These are phyloP conservation scores for Halcyon smyrnensis DNA, from an alignment of 2,797 vertebrate genomes.

Conservation along the genomic window DNA sequence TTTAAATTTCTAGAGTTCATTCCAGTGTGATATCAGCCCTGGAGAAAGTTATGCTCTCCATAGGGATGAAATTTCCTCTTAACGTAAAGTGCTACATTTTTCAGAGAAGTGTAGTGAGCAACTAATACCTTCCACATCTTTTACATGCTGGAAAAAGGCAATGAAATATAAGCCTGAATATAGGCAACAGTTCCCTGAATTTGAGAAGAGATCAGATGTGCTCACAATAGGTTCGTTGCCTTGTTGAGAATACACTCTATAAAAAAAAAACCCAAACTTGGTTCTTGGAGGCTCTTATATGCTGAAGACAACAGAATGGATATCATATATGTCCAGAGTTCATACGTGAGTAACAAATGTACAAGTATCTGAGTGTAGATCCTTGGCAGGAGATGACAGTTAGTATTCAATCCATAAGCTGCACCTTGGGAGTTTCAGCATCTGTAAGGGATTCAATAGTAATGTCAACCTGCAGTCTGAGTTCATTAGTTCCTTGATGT, in stretches of 20 bases:
- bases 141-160: not conserved
- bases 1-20: conserved; percentile 25
- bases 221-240: not conserved
- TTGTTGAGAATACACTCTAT: not conserved
- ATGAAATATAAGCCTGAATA: not conserved
- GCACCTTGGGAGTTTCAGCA: not conserved
- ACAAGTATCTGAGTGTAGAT: not conserved
- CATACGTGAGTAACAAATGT: not conserved
- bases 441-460: not conserved
- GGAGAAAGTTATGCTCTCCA: not conserved
- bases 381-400: not conserved
- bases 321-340: not conserved
- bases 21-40: conserved; percentile 21
- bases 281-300: not conserved
- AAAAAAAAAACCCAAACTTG: not conserved
- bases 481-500: not conserved
- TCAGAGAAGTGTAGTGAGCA: not conserved
- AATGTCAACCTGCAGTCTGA: not conserved
- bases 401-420: not conserved
- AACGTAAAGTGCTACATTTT: not conserved
- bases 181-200: not conserved
- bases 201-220: not conserved
- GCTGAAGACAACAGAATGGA: not conserved
- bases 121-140: not conserved
- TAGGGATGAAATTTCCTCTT: not conserved